Evolutionary conservation across 35 echinoderm and acorn worm species (phyloP).

Genomic region (Stichopus chloronotus): DNA sequence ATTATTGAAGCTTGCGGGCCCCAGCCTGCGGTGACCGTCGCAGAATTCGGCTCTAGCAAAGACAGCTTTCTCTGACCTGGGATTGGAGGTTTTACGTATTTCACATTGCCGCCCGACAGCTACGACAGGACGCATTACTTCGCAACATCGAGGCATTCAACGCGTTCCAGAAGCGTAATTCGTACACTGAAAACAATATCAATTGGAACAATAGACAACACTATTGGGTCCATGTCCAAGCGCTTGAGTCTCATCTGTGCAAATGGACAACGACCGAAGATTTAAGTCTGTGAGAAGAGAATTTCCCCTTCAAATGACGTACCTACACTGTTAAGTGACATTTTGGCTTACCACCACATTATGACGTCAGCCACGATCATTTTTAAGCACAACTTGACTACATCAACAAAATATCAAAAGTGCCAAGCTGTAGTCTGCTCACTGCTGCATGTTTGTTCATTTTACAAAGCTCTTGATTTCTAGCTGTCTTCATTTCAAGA

Average conservation of each 20-base stretch:
- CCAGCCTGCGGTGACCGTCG: background rate
- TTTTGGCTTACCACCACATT: too few relatives aligned
- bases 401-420: too few relatives aligned
- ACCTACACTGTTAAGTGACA: too few relatives aligned
- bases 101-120: background rate
- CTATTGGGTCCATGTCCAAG: conserved; percentile 2
- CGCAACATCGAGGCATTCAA: conserved; percentile 2
- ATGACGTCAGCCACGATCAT: too few relatives aligned
- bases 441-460: too few relatives aligned
- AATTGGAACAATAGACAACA: background rate
- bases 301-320: too few relatives aligned
- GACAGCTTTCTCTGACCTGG: background rate
- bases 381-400: too few relatives aligned
- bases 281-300: background rate
- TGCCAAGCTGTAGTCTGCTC: too few relatives aligned
- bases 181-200: background rate
- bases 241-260: background rate
- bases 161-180: background rate
- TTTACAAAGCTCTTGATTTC: too few relatives aligned
- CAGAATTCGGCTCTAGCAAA: conserved; percentile 28
- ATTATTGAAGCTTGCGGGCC: background rate
- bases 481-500: too few relatives aligned
- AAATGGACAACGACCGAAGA: background rate
- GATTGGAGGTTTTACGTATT: background rate
- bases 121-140: background rate